Base-by-base conservation (phyloP, 1,140 invertebrate species). In the Drosophila paulistorum region DNA sequence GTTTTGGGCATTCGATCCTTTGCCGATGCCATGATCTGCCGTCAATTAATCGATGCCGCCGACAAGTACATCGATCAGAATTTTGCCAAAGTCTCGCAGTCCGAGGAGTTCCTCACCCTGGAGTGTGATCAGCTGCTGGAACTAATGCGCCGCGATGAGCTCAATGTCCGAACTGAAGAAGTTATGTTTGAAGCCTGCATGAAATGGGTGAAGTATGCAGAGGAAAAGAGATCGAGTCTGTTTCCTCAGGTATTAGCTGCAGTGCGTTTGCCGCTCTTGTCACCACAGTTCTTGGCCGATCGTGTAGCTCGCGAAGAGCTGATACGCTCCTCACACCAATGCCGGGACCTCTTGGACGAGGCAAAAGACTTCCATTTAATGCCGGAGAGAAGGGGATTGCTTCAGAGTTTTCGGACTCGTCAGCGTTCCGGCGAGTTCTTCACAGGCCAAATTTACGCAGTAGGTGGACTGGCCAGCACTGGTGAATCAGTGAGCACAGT, bases 401-500 rank as follows among this genome's bases (percentile, higher is more conserved):
- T 98, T 26, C 96, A 96, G 90, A 96, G 94, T 72, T 96, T 96
- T 91, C 94, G 91, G 73, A 96, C 95, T 11, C 93, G 95, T 77
- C 96, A 96, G 35, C 93, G 97, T 37, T 95, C 95, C 74, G 96
- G 96, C 82, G 96, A 96, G 81, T 95, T 95, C 86, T 93, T 95
- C 11, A 93, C 94, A 68, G 97, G 97, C 1, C 94, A 97, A 77
- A 97, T 98, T 71, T 98, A 96, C 93, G 97, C 97, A 69, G 96
- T 98, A 67, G 97, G 97, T 13, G 97, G 97, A 6, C 92, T 98
- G 10, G 97, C 96, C 39, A 97, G 97, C 91, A 96, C 95, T 80
- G 96, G 97, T 14, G 97, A 98, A 91, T 97, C 96, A 0, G 92
- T 98, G 5, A 96, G 96, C 79, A 97, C 97, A 1, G 97, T 98